These are phyloP conservation scores for Tetranychus truncatus DNA, from an alignment of 2,888 invertebrate species.

Conservation along the genomic window DNA sequence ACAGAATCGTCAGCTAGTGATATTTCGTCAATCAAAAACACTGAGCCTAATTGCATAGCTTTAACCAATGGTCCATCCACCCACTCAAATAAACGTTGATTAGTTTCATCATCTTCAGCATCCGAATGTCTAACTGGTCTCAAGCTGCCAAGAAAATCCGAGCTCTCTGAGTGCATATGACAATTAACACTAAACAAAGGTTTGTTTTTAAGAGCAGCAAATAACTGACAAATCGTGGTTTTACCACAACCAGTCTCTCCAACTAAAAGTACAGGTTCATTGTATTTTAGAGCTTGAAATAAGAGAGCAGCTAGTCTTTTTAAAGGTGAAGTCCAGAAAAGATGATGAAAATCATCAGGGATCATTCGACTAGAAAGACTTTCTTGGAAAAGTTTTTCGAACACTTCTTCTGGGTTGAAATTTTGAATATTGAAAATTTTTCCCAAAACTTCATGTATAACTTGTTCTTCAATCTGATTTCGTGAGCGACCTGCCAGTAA, in stretches of 20 bases:
- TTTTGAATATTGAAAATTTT: constrained; percentile 48
- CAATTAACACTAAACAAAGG: constrained; percentile 71
- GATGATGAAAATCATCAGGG: constrained; percentile 44
- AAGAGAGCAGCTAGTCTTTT: constrained; percentile 45
- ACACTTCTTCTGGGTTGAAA: constrained; percentile 8
- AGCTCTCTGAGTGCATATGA: constrained; percentile 95
- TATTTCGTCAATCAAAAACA: constrained; percentile 94
- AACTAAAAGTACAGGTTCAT: constrained; percentile 83
- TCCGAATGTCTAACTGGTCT: constrained; percentile 56
- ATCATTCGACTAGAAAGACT: background rate
- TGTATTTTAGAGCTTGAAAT: constrained; percentile 59
- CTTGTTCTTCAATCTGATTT: constrained; percentile 55
- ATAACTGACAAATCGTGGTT: constrained; percentile 79
- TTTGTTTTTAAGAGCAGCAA: constrained; percentile 49
- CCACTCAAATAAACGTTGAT: constrained; percentile 65
- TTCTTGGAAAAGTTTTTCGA: constrained; percentile 14
- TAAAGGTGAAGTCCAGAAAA: constrained; percentile 90
- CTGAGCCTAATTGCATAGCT: constrained; percentile 67
- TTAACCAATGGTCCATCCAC: constrained; percentile 81
- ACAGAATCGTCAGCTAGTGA: constrained; percentile 96
- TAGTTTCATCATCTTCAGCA: constrained; percentile 28
- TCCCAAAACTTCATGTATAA: constrained; percentile 52
- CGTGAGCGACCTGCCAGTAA: constrained; percentile 81
- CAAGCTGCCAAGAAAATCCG: constrained; percentile 88
- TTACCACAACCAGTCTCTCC: constrained; percentile 91